phyloP scores from a whole-genome alignment of 2,888 invertebrate species.

The Chelonus formosanus region DNA sequence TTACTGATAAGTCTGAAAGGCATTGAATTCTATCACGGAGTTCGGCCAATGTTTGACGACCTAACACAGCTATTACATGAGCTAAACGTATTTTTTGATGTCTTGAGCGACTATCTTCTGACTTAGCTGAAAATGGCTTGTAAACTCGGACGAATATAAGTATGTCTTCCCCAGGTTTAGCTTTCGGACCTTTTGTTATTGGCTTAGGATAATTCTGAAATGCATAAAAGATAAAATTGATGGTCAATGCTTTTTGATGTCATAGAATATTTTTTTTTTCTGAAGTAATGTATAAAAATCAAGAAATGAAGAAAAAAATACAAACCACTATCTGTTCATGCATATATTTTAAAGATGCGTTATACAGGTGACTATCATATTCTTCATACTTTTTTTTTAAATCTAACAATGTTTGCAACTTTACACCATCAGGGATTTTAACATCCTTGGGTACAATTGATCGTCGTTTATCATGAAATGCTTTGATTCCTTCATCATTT shows the following conservation, averaged over 20 bases:
- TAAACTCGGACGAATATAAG: slow-evolving; percentile 67
- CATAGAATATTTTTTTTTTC: too few species aligned
- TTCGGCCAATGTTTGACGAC: slow-evolving; percentile 74
- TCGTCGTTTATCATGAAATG: too few species aligned
- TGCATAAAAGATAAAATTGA: too few species aligned
- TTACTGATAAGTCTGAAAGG: slow-evolving; percentile 72
- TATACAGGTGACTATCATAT: slow-evolving; percentile 31
- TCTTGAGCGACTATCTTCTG: slow-evolving; percentile 16
- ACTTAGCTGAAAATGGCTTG: slow-evolving; percentile 60
- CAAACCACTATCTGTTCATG: slow-evolving; percentile 49
- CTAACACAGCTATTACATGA: slow-evolving; percentile 73
- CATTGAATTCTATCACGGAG: slow-evolving; percentile 81
- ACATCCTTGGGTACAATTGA: too few species aligned
- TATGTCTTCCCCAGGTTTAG: slow-evolving; percentile 60
- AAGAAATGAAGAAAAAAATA: too few species aligned
- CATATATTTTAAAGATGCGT: slow-evolving; percentile 46
- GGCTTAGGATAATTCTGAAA: slow-evolving; percentile 45
- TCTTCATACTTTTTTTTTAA: slow-evolving; percentile 45
- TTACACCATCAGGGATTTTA: slow-evolving; percentile 43
- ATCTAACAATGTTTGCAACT: slow-evolving; percentile 50
- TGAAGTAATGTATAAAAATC: too few species aligned
- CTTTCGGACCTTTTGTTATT: slow-evolving; percentile 4
- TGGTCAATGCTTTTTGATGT: too few species aligned
- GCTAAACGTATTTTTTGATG: slow-evolving; percentile 37
- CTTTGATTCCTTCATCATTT: too few species aligned